Conservation (phyloP, 2,797 vertebrate genomes). For the Alca torda region DNA sequence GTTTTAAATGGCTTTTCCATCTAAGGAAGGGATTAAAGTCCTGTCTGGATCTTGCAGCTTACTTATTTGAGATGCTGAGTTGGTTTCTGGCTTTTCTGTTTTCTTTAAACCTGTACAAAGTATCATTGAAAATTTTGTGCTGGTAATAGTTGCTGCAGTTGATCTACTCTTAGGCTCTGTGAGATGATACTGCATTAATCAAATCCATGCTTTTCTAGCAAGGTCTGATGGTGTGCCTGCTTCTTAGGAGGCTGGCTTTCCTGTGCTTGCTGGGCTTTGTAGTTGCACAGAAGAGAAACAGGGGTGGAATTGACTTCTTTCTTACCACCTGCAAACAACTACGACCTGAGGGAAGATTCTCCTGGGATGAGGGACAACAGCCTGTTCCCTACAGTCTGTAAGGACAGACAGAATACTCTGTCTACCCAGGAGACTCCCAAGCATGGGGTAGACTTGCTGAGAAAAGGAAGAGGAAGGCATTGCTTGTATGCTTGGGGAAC, state of each 20-base stretch:
- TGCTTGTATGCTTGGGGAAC: fast-evolving
- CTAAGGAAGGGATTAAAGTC: background rate
- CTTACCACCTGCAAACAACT: background rate
- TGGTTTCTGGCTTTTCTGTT: background rate
- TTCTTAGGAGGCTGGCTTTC: background rate
- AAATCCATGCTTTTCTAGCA: background rate
- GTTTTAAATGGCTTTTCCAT: background rate
- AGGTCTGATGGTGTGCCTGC: fast-evolving
- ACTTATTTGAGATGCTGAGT: background rate
- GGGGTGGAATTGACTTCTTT: background rate
- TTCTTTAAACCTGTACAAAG: background rate
- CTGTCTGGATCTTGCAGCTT: background rate
- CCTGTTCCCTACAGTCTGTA: background rate
- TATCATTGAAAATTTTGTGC: background rate
- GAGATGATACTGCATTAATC: background rate
- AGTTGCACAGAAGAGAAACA: background rate
- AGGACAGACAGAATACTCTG: background rate
- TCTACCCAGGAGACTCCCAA: background rate
- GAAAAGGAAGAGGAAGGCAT: background rate
- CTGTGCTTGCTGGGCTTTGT: background rate
- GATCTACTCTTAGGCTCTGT: fast-evolving
- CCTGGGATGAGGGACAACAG: background rate
- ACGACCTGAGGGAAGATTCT: background rate
- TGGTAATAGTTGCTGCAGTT: background rate
- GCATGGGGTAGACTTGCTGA: background rate